Percentiles rank a stretch among this genome's conserved stretches.
These are phyloP conservation scores for Heliothis subflexa DNA, from an alignment of 1,140 invertebrate genomes.

Conservation along the genomic window DNA sequence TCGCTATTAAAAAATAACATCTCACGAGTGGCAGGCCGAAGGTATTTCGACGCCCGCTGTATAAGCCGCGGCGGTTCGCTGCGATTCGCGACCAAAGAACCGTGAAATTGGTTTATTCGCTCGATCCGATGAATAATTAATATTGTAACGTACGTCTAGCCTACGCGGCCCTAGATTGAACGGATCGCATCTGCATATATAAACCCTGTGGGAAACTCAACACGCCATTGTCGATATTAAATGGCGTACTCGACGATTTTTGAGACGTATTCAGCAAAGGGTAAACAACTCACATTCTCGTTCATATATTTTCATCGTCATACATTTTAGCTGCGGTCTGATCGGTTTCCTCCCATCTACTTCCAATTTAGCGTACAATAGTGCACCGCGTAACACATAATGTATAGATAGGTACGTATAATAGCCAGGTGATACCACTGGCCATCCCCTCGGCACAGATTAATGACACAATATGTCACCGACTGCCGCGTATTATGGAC, in stretches of 20 bases:
- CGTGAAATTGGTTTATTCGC: conserved; percentile 85
- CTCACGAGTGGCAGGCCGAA: conserved; percentile 25
- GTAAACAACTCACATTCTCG: neutral
- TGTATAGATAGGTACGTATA: conserved; percentile 22
- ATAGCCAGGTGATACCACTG: conserved; percentile 31
- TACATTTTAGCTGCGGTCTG: neutral
- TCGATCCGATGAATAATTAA: conserved; percentile 85
- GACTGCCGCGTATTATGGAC: conserved; percentile 39
- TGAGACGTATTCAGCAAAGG: neutral
- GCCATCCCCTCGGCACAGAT: conserved; percentile 53
- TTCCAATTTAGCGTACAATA: conserved; percentile 41
- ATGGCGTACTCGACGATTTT: conserved; percentile 15
- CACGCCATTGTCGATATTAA: conserved; percentile 37
- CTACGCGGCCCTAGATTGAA: conserved; percentile 64
- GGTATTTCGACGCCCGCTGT: conserved; percentile 56
- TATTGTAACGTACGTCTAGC: conserved; percentile 75
- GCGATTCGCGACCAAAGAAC: conserved; percentile 82
- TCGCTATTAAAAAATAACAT: conserved; percentile 20
- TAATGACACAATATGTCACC: conserved; percentile 62
- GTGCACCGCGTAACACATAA: neutral
- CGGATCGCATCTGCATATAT: conserved; percentile 72
- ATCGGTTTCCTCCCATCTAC: conserved; percentile 19
- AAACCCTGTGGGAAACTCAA: conserved; percentile 67
- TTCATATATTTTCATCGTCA: neutral
- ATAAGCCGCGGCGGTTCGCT: conserved; percentile 63